phyloP scores from a whole-genome alignment of 2,888 invertebrate species.

The Crematogaster levior region DNA sequence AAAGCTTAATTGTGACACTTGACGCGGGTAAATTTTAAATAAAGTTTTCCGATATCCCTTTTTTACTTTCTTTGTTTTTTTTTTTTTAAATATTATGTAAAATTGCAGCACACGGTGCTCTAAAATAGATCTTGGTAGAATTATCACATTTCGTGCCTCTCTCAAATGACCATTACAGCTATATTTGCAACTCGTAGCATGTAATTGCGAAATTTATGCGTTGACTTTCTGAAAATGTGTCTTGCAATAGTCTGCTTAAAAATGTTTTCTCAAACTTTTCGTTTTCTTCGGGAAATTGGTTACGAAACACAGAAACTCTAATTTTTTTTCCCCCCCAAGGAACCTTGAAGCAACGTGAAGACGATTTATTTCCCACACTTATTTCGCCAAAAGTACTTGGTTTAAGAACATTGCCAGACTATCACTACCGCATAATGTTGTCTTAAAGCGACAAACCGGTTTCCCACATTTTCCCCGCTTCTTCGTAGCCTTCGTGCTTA shows the following conservation, averaged over 20 bases:
- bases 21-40: background rate
- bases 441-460: constrained; percentile 46
- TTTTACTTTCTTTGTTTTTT: background rate
- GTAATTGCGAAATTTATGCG: background rate
- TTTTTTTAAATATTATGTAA: background rate
- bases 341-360: background rate
- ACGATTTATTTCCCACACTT: constrained; percentile 11
- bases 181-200: background rate
- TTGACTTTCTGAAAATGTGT: background rate
- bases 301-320: background rate
- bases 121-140: background rate
- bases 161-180: background rate
- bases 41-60: background rate
- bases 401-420: constrained; percentile 21
- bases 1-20: constrained; percentile 3
- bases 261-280: background rate
- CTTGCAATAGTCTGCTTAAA: background rate
- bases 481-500: constrained; percentile 4
- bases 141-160: too few relatives aligned
- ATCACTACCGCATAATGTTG: constrained; percentile 25
- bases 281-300: background rate
- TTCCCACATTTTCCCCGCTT: constrained; percentile 34
- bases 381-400: constrained; percentile 17
- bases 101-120: background rate
- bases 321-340: background rate